Base-by-base conservation (phyloP, 2,113 vertebrate genomes). In the Tragulus kanchil region DNA sequence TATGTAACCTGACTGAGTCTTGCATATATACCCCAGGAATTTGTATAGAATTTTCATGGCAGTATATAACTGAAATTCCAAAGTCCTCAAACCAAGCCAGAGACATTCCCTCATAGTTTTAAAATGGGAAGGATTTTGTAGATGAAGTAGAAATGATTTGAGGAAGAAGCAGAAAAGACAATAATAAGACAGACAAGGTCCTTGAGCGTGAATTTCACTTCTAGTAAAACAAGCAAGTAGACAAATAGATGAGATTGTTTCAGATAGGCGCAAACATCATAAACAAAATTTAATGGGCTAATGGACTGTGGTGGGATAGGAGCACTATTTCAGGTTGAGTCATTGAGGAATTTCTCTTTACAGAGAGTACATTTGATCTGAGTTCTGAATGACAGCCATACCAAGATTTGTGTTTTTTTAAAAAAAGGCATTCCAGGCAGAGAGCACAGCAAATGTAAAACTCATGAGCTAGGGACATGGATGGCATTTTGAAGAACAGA, bases 61-160 rank as follows among this genome's bases (percentile, higher is more conserved):
- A 71, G 9, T 42, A 52, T 85, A 54, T 95, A 95, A 71, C 25
- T 89, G 69, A 96, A 95, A 97, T 54, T 48, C 79, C 56, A 62
- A 87, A 90, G 42, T 93, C 58, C 17, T n/a, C n/a, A n/a, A n/a
- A n/a, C n/a, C n/a, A n/a, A n/a, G n/a, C n/a, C 69, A 86, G 36
- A 67, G 9, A 58, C 13, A 62, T 42, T 67, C 3, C 26, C 28
- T 88, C 56, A 56, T 4, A 69, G 13, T 28, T 58, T 81, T 58
- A 42, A 81, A 25, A 31, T 85, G 45, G 67, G 31, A 64, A 90
- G 84, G 48, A 52, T 50, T 71, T 77, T 58, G 15, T 75, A 84
- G 78, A 58, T 50, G 13, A 95, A 56, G 25, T 50, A 62, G 59
- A 64, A 85, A 81, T 58, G 52, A 19, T n/a, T 78, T 42, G 54